Percentiles rank a stretch among this genome's conserved stretches.
phyloP scores from a whole-genome alignment of 2,797 vertebrate species.

The Macropus fuliginosus region DNA sequence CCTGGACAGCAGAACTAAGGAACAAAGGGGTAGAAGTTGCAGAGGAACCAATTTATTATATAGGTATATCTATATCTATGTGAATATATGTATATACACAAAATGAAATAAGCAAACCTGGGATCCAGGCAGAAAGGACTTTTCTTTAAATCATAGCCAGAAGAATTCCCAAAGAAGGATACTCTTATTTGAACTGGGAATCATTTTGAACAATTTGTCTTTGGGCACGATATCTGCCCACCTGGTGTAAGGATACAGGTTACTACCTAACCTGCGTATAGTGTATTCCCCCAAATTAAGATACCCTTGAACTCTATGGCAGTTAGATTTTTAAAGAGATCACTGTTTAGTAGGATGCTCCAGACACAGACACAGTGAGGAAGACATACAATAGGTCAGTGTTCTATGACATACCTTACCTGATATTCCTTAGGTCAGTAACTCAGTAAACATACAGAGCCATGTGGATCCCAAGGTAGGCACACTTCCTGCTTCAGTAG shows the following conservation, averaged over 20 bases:
- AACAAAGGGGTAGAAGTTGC: not conserved
- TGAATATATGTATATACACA: too few species aligned
- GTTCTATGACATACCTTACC: not conserved
- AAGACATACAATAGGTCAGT: not conserved
- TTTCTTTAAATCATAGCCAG: not conserved
- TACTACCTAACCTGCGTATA: not conserved
- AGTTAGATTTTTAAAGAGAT: not conserved
- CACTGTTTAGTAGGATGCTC: not conserved
- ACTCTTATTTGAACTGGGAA: not conserved
- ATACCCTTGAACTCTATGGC: not conserved
- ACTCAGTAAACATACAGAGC: not conserved
- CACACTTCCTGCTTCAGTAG: not conserved
- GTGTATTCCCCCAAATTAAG: not conserved
- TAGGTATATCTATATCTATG: too few species aligned
- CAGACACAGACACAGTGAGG: not conserved
- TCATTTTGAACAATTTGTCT: not conserved
- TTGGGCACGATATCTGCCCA: not conserved
- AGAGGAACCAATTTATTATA: not conserved
- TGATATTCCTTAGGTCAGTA: not conserved
- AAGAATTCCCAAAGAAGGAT: not conserved
- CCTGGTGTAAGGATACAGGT: not conserved
- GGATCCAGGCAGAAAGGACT: not conserved
- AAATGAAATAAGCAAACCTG: not conserved
- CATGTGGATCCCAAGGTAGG: not conserved
- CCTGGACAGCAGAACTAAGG: not conserved